Percentiles rank a stretch among this genome's conserved stretches.
Evolutionary conservation across 2,797 vertebrate genomes (phyloP).

Genomic region (Crax fasciolata): DNA sequence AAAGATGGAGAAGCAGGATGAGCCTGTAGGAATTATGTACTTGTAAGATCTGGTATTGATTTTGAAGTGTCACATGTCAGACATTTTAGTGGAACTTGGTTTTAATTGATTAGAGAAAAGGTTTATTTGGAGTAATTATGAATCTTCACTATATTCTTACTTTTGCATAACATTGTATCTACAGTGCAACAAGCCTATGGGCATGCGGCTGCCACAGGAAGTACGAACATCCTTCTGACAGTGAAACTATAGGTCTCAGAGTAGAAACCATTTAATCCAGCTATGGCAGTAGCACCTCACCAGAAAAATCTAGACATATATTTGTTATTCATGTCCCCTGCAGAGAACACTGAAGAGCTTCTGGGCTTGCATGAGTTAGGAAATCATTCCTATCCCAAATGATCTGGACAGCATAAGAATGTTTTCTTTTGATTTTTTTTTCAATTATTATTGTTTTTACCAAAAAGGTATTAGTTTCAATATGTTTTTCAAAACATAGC

Average conservation of each 20-base stretch:
- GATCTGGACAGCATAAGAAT: background rate
- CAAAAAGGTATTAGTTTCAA: background rate
- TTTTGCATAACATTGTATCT: background rate
- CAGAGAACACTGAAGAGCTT: background rate
- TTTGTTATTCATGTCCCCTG: background rate
- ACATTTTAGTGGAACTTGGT: background rate
- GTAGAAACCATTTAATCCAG: background rate
- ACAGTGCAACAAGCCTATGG: accelerated
- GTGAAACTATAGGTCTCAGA: background rate
- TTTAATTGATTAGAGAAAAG: background rate
- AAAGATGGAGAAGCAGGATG: background rate
- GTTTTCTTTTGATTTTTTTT: background rate
- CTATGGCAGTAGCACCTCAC: background rate
- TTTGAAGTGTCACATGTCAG: background rate
- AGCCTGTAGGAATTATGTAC: background rate
- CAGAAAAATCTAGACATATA: background rate
- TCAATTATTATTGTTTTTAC: background rate
- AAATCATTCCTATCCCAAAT: background rate
- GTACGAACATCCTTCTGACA: background rate
- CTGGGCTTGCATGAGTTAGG: background rate
- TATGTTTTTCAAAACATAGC: background rate
- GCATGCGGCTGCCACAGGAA: background rate
- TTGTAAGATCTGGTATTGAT: background rate
- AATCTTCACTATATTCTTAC: background rate
- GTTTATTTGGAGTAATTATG: background rate